Conservation (phyloP, 2,113 vertebrate species). For the Hoplias malabaricus region DNA sequence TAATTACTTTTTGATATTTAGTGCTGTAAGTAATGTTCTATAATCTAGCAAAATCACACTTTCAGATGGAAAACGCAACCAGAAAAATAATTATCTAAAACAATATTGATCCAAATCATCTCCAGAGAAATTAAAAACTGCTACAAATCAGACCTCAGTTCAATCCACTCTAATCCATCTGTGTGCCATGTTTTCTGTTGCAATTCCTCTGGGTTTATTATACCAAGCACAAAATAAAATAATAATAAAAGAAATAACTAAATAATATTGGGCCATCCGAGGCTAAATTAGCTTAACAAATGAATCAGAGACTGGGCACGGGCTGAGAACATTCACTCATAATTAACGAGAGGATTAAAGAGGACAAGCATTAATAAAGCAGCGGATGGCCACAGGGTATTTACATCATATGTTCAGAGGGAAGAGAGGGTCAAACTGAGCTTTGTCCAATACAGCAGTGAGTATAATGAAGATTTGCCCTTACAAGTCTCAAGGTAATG, state of each 20-base stretch:
- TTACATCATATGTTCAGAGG: neutral
- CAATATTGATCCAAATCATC: slow-evolving; percentile 26
- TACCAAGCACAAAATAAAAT: neutral
- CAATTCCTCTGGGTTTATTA: slow-evolving; percentile 14
- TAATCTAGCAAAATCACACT: slow-evolving; percentile 16
- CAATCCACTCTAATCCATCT: slow-evolving; percentile 16
- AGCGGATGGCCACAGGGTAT: neutral
- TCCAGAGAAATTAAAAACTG: slow-evolving; percentile 1
- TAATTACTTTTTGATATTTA: neutral
- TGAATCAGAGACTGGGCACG: slow-evolving; percentile 24
- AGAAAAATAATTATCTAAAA: slow-evolving; percentile 37
- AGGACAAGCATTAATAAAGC: slow-evolving; percentile 27
- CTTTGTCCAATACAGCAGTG: neutral
- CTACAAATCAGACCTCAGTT: slow-evolving; percentile 21
- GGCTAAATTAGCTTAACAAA: slow-evolving; percentile 18
- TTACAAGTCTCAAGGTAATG: neutral
- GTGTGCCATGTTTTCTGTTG: slow-evolving; percentile 8
- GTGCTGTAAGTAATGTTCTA: neutral
- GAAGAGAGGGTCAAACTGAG: neutral
- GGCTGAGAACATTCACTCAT: neutral
- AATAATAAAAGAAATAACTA: neutral
- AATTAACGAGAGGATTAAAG: slow-evolving; percentile 33
- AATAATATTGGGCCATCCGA: neutral
- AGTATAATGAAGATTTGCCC: neutral
- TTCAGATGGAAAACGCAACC: slow-evolving; percentile 24